A percentile compares a stretch with the other conserved stretches of the same genome.
Conservation (phyloP, 30 jellyfish, hydroid and myxozoan genomes). For the Aurelia aurita region DNA sequence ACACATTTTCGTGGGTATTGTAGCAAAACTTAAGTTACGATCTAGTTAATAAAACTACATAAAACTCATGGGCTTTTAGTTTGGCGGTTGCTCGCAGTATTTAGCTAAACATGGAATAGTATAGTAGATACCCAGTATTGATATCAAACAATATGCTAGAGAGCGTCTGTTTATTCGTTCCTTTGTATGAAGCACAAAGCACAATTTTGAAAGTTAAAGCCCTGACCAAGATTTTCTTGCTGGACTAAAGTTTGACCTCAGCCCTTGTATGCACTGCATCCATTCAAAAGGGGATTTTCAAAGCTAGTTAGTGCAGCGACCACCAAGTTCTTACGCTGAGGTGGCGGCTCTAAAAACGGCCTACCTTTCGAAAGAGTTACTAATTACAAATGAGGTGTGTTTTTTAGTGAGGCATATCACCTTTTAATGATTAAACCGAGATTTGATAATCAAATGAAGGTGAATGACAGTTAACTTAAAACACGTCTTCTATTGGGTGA, state of each 20-base stretch:
- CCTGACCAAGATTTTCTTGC: too few species aligned
- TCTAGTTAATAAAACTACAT: too few species aligned
- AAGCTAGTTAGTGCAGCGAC: slow-evolving; percentile 26
- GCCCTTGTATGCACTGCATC: not conserved
- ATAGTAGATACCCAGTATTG: too few species aligned
- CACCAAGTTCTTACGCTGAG: slow-evolving; percentile 22
- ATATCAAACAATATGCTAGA: too few species aligned
- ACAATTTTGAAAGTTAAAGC: too few species aligned
- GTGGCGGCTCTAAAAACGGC: not conserved
- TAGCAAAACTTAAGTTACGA: too few species aligned
- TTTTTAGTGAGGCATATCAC: slow-evolving; percentile 37
- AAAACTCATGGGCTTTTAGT: too few species aligned
- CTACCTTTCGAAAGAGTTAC: not conserved
- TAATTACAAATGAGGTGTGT: slow-evolving; percentile 35
- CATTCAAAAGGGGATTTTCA: slow-evolving; percentile 40
- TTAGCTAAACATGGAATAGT: too few species aligned
- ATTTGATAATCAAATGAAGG: slow-evolving; percentile 20
- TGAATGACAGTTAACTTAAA: slow-evolving; percentile 46
- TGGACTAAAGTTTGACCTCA: slow-evolving; percentile 1
- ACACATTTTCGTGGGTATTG: too few species aligned
- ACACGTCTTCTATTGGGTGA: slow-evolving; percentile 25
- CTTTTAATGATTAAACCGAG: slow-evolving; percentile 33
- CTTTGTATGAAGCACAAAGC: too few species aligned
- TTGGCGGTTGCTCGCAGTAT: too few species aligned
- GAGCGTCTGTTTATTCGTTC: too few species aligned